Base-by-base conservation (phyloP, 1,140 invertebrate genomes). In the Oppia nitens region DNA sequence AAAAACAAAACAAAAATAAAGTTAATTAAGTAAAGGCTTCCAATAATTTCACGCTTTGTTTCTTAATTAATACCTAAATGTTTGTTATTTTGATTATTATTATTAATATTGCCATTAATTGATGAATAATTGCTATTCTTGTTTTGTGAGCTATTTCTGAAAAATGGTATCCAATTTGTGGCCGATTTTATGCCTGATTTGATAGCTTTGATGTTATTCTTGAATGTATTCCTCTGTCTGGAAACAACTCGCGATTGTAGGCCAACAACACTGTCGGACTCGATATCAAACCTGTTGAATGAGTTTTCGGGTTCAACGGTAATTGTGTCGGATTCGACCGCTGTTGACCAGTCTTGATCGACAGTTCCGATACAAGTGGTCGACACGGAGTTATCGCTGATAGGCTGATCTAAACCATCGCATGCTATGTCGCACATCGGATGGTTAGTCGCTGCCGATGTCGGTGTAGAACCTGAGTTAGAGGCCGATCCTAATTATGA, bases 341-440 rank as follows among this genome's bases (percentile, higher is more conserved):
- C 17, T 24, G 47, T 24, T 25, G 20, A 49, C 54, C 53, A 53
- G 17, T 56, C 59, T 2, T 17, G 25, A 23, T 53, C 47, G 55
- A 65, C 21, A 63, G 53, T 25, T 27, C 52, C 11, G 55, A 63
- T 67, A 64, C 72, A 74, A 4, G 75, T 73, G 25, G 75, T 75
- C 9, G 70, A 72, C 11, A 77, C 73, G 64, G 73, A 73, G 60
- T 74, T 75, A 64, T 78, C 76, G 66, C 75, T 76, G 52, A 77
- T 73, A 26, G 75, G 75, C 53, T 72, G 71, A 61, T 72, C 73
- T 57, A 62, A 62, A 21, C 73, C 73, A 32, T 66, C 74, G 62
- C 72, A 77, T 55, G 71, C 73, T 66, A 55, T 70, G 64, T 40
- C 32, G 17, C 32, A 6, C 6, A 40, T 17, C 6, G 32, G 32